Evolutionary conservation across 1,140 invertebrate genomes (phyloP), one percentile per base, ranked within the genome.

Genomic region (Drosophila willistoni): DNA sequence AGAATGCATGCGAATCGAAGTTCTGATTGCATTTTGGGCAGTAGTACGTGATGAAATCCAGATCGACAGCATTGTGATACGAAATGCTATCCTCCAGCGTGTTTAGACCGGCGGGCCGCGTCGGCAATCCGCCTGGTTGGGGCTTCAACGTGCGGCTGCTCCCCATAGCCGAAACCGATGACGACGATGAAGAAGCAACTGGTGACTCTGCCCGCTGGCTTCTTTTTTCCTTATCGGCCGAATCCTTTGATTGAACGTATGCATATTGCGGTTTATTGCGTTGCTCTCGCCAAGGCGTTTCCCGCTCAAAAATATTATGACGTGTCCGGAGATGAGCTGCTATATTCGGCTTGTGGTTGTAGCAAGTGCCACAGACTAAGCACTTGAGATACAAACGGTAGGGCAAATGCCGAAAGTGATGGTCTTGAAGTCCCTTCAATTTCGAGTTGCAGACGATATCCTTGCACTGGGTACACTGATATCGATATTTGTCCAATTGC

Each of bases 321-420:
- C 86, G 74, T 6, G 81, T 74, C 1, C 86, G 64, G 10, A 91
- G 51, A 83, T 91, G 90, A 0, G 83, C 81, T 0, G 90, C 77
- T 39, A 91, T 91, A 62, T 91, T 91, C 1, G 90, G 90, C 60
- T 91, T 91, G 55, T 91, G 90, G 63, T 91, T 91, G n/a, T 91
- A 91, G 51, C 86, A 90, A 13, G 90, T 91, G 61, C 90, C 87
- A 25, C 90, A 91, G 7, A 91, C 68, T 1, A 90, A 70, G 59
- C 90, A 91, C 73, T 91, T 91, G 0, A 91, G 56, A 63, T 91
- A 91, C 33, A 90, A 51, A 6, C 84, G 76, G 47, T 80, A 91
- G 7, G 90, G 83, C 39, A 91, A 60, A 70, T 91, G 90, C 0
- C 90, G 81, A 36, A 91, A 91, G 44, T 91, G 90, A 59, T 91